Evolutionary conservation across 1,140 invertebrate species (phyloP).

Genomic region (Drosophila novamexicana): DNA sequence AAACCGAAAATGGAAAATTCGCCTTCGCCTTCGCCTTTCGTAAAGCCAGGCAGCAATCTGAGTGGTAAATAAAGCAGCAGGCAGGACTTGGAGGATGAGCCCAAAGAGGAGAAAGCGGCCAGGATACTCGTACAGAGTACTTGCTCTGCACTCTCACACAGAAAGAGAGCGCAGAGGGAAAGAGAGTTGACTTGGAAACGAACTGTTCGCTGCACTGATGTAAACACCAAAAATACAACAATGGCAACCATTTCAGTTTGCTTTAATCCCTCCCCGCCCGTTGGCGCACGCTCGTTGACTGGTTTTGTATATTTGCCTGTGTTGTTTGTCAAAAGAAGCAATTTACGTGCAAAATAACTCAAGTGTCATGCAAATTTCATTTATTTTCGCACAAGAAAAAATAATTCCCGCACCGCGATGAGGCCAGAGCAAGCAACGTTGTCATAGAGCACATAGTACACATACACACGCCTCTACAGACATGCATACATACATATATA

Average conservation of each 20-base stretch:
- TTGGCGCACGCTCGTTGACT: conserved; percentile 28
- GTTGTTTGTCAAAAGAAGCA: conserved; percentile 84
- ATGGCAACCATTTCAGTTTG: conserved; percentile 66
- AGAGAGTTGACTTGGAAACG: conserved; percentile 58
- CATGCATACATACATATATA: neutral
- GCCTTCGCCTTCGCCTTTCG: conserved; percentile 68
- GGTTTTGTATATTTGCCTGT: conserved; percentile 76
- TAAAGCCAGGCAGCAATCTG: conserved; percentile 47
- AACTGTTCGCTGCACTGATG: conserved; percentile 64
- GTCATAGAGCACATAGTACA: conserved; percentile 55
- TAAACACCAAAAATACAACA: conserved; percentile 82
- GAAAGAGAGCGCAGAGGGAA: conserved; percentile 29
- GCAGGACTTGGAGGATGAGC: conserved; percentile 1
- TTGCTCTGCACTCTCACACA: conserved; percentile 28
- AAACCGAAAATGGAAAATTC: conserved; percentile 80
- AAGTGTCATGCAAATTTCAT: conserved; percentile 84
- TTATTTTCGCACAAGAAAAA: conserved; percentile 81
- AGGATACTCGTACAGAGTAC: conserved; percentile 8
- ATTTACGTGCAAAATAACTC: conserved; percentile 85
- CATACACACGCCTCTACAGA: conserved; percentile 5
- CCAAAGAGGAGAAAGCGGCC: neutral
- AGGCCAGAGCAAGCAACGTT: conserved; percentile 51
- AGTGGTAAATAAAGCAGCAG: conserved; percentile 46
- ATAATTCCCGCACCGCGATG: conserved; percentile 62
- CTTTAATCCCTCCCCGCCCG: conserved; percentile 20